Evolutionary conservation across 2,888 invertebrate genomes (phyloP).

Genomic region (Cenopis cana): DNA sequence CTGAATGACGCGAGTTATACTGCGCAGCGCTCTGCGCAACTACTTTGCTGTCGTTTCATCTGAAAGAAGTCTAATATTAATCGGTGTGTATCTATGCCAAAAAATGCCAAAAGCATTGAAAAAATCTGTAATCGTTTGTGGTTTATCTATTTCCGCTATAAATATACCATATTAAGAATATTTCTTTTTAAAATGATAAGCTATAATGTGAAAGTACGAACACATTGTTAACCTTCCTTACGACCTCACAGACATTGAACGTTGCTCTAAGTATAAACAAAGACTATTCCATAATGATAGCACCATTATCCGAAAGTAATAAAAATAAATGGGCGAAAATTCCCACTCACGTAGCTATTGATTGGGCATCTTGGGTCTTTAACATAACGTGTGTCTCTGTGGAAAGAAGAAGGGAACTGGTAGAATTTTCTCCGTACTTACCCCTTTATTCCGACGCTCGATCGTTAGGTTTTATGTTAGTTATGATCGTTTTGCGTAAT

Average conservation of each 20-base stretch:
- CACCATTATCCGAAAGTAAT: constrained; percentile 16
- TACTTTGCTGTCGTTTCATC: too few species aligned
- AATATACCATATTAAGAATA: not conserved
- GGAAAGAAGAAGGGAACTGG: not conserved
- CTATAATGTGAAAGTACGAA: not conserved
- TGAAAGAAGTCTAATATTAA: too few species aligned
- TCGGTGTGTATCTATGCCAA: too few species aligned
- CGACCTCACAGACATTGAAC: not conserved
- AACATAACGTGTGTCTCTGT: constrained; percentile 12
- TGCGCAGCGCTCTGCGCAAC: too few species aligned
- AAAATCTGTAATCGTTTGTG: too few species aligned
- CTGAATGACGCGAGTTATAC: too few species aligned
- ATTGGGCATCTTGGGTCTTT: constrained; percentile 8
- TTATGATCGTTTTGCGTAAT: constrained; percentile 14
- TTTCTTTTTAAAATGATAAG: not conserved
- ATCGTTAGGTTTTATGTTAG: constrained; percentile 17
- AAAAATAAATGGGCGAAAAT: constrained; percentile 22
- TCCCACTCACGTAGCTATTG: constrained; percentile 16
- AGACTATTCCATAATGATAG: constrained; percentile 4
- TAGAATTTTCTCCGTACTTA: not conserved
- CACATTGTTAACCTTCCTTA: not conserved
- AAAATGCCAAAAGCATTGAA: too few species aligned
- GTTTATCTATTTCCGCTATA: not conserved
- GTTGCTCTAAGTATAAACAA: not conserved
- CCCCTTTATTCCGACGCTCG: not conserved